Percentiles rank a stretch among this genome's conserved stretches.
Conservation (phyloP, 2,888 invertebrate species). For the Strigamia crassipes region DNA sequence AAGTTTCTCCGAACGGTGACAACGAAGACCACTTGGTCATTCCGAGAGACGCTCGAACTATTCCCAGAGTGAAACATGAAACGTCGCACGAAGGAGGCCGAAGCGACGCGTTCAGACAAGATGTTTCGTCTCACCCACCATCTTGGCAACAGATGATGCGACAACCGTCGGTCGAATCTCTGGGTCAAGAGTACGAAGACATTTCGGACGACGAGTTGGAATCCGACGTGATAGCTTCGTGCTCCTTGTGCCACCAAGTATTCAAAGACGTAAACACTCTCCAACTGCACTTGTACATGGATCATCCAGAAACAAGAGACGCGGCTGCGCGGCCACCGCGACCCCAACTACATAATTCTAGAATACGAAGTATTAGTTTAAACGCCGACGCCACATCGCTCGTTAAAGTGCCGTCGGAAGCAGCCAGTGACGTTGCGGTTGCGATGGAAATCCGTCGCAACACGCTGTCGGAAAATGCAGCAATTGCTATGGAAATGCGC, state of each 20-base stretch:
- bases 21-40: constrained; percentile 1
- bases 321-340: background rate
- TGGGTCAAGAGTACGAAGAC: constrained; percentile 50
- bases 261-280: constrained; percentile 54
- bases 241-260: constrained; percentile 54
- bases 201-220: constrained; percentile 49
- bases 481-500: constrained; percentile 46
- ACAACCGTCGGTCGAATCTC: constrained; percentile 44
- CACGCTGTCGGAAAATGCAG: constrained; percentile 29
- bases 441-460: constrained; percentile 46
- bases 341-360: background rate
- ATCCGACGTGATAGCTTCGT: constrained; percentile 48
- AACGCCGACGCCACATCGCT: background rate
- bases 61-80: constrained; percentile 45
- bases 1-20: constrained; percentile 44
- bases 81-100: background rate
- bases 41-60: background rate
- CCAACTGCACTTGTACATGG: constrained; percentile 55
- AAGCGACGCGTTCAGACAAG: background rate
- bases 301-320: constrained; percentile 52
- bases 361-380: constrained; percentile 10
- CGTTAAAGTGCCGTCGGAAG: background rate
- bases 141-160: background rate
- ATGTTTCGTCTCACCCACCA: background rate
- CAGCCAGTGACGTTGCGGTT: constrained; percentile 41